phyloP scores from a whole-genome alignment of 2,888 invertebrate genomes.

The Hoplodrina blanda region DNA sequence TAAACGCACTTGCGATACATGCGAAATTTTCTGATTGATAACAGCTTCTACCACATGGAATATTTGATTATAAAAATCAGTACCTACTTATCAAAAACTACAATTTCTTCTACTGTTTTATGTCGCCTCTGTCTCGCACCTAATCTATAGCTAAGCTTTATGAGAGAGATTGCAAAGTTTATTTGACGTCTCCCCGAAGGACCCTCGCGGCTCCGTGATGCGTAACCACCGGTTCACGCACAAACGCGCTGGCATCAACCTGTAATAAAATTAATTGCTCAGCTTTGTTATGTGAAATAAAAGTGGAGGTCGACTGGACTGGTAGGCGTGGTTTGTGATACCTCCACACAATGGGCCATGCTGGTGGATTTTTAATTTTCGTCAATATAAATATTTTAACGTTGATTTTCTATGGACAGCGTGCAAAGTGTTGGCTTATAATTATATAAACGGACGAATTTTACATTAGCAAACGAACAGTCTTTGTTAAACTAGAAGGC shows the following conservation, averaged over 20 bases:
- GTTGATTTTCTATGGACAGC: no score
- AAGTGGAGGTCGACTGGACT: constrained; percentile 29
- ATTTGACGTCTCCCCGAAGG: constrained; percentile 78
- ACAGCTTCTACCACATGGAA: not conserved
- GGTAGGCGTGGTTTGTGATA: not conserved
- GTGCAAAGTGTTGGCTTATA: no score
- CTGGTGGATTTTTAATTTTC: not conserved
- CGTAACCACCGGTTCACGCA: constrained; percentile 75
- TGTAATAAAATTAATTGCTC: constrained; percentile 79
- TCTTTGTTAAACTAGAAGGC: no score
- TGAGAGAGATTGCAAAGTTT: constrained; percentile 78
- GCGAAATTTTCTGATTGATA: no score
- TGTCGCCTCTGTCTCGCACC: constrained; percentile 27
- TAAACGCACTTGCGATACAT: no score
- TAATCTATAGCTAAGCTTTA: constrained; percentile 67
- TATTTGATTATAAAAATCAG: no score
- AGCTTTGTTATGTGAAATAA: constrained; percentile 55
- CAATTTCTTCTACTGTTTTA: not conserved
- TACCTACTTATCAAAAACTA: not conserved
- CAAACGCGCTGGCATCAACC: constrained; percentile 72
- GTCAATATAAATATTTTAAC: no score
- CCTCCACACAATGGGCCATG: constrained; percentile 10
- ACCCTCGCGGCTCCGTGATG: constrained; percentile 66
- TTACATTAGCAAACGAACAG: no score
- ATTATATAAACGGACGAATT: no score